A percentile compares a stretch with the other conserved stretches of the same genome.
These are phyloP conservation scores for Yponomeuta cagnagella DNA, from an alignment of 2,888 invertebrate species.

Conservation along the genomic window DNA sequence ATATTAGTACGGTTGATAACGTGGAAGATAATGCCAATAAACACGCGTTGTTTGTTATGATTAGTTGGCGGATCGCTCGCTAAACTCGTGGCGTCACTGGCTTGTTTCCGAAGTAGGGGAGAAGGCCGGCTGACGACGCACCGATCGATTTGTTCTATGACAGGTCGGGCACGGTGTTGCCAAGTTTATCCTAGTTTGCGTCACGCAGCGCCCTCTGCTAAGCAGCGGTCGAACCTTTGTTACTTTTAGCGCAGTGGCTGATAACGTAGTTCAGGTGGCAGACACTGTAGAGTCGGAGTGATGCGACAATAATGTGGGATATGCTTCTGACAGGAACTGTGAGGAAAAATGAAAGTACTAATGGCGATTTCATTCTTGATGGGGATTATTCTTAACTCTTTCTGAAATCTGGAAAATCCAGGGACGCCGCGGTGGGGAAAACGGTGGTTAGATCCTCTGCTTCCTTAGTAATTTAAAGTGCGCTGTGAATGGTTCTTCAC, in stretches of 20 bases:
- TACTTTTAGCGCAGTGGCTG: not conserved
- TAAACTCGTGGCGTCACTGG: slow-evolving; percentile 23
- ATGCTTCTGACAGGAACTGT: no score
- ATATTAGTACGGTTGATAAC: slow-evolving; percentile 27
- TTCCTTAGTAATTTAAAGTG: no score
- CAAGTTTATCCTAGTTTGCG: slow-evolving; percentile 12
- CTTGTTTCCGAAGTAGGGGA: no score
- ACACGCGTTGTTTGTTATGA: slow-evolving; percentile 21
- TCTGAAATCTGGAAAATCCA: no score
- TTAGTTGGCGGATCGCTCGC: slow-evolving; percentile 44
- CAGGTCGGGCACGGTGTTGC: slow-evolving; percentile 20
- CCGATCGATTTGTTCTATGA: slow-evolving; percentile 27
- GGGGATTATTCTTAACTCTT: no score
- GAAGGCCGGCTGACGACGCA: slow-evolving; percentile 13
- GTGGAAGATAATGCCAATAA: not conserved
- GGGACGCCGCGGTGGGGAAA: no score
- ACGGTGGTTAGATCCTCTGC: no score
- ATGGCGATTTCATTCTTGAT: no score
- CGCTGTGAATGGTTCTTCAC: no score
- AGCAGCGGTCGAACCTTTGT: not conserved
- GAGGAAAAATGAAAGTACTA: no score
- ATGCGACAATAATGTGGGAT: not conserved
- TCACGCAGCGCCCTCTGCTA: not conserved
- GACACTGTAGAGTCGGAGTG: not conserved
- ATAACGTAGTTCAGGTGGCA: not conserved